phyloP scores from a whole-genome alignment of 2,888 invertebrate species.

The Chironomus tentans region DNA sequence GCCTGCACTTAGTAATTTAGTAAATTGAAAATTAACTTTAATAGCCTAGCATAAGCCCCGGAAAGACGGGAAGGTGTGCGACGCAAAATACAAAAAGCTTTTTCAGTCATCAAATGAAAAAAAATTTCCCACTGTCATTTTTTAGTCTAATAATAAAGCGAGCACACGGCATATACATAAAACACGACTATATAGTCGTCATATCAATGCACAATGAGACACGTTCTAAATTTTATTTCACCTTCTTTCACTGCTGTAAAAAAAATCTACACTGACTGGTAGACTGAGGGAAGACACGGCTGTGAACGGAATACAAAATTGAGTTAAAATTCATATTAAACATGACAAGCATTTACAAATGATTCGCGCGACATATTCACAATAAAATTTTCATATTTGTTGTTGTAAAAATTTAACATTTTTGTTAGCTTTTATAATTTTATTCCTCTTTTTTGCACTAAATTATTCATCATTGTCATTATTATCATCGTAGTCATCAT shows the following conservation, averaged over 20 bases:
- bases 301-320: slow-evolving; percentile 17
- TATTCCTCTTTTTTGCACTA: no score
- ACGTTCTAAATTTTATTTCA: no score
- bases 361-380: slow-evolving; percentile 16
- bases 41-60: not conserved
- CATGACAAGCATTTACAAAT: slow-evolving; percentile 20
- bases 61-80: slow-evolving; percentile 1
- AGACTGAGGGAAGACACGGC: not conserved
- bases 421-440: no score
- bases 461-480: no score
- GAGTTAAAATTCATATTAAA: slow-evolving; percentile 19
- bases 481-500: no score
- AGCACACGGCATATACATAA: not conserved
- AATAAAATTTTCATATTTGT: not conserved
- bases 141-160: not conserved
- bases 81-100: not conserved
- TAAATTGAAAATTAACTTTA: slow-evolving; percentile 26
- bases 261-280: not conserved
- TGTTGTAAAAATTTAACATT: not conserved
- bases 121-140: no score
- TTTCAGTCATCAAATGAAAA: no score
- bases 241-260: no score
- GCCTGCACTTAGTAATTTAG: slow-evolving; percentile 9
- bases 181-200: no score
- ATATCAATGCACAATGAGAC: no score